Evolutionary conservation across 2,113 vertebrate species (phyloP).

Genomic region (Maccullochella peelii): DNA sequence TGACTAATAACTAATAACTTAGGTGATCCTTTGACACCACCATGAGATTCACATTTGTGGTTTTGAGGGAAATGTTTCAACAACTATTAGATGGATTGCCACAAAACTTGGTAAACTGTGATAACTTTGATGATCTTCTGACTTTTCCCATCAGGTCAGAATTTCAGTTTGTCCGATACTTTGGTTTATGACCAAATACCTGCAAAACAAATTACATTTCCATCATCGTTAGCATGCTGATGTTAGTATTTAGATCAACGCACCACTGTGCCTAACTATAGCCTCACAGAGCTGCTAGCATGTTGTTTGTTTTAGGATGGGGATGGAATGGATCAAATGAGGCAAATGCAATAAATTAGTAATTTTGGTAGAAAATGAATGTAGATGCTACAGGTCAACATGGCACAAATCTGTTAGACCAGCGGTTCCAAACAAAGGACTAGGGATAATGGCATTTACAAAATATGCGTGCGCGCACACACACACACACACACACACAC

Average conservation of each 20-base stretch:
- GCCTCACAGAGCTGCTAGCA: not conserved
- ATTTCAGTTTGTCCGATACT: not conserved
- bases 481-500: not conserved
- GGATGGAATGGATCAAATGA: not conserved
- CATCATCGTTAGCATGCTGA: not conserved
- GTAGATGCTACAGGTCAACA: not conserved
- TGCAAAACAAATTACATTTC: too few relatives aligned
- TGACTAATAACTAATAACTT: not conserved
- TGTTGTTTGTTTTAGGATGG: not conserved
- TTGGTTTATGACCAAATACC: not conserved
- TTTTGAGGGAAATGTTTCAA: not conserved
- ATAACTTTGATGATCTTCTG: not conserved
- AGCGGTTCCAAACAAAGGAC: not conserved
- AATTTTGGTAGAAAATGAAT: not conserved
- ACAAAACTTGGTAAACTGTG: not conserved
- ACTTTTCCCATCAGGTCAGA: not conserved
- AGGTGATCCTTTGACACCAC: not conserved
- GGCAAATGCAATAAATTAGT: not conserved
- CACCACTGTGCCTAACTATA: too few relatives aligned
- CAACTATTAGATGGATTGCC: too few relatives aligned
- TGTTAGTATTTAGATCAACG: not conserved
- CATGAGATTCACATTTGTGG: not conserved
- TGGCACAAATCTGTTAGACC: not conserved
- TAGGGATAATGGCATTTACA: not conserved
- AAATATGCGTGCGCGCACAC: not conserved